phyloP scores from a whole-genome alignment of 2,888 invertebrate species.

The Corythucha ciliata region DNA sequence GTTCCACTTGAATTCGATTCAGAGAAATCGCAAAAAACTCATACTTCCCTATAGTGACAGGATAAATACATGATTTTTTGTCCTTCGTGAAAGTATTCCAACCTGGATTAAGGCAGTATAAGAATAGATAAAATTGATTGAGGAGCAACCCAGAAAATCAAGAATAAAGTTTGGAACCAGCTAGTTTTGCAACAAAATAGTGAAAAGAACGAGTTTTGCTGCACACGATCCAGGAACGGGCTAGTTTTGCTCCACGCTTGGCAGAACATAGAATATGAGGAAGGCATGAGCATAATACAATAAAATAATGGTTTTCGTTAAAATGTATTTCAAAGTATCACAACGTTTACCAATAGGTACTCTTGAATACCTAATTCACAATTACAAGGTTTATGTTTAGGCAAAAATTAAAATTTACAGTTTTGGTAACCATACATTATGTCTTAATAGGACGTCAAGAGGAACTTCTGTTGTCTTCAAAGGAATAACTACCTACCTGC shows the following conservation, averaged over 20 bases:
- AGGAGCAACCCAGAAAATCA: conserved; percentile 4
- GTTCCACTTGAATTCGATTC: conserved; percentile 2
- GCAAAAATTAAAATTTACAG: too few species aligned
- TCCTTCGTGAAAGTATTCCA: conserved; percentile 4
- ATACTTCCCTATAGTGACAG: background rate
- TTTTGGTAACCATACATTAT: too few species aligned
- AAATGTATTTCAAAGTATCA: too few species aligned
- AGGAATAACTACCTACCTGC: too few species aligned
- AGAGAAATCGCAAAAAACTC: conserved; percentile 8
- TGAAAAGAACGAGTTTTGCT: conserved; percentile 9
- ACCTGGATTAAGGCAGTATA: conserved; percentile 5
- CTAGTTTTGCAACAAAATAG: conserved; percentile 12
- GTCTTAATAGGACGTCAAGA: too few species aligned
- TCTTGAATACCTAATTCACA: too few species aligned
- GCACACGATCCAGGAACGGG: conserved; percentile 4
- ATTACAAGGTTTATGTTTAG: too few species aligned
- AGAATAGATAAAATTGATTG: background rate
- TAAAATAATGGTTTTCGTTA: too few species aligned
- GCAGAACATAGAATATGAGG: too few species aligned
- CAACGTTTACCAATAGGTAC: too few species aligned
- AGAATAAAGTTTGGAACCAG: conserved; percentile 8
- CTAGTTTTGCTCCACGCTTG: background rate
- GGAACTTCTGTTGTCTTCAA: too few species aligned
- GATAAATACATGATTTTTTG: background rate
- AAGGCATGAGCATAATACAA: too few species aligned